Percentiles rank a stretch among this genome's conserved stretches.
Evolutionary conservation across 2,113 vertebrate species (phyloP).

Genomic region (Hucho hucho): DNA sequence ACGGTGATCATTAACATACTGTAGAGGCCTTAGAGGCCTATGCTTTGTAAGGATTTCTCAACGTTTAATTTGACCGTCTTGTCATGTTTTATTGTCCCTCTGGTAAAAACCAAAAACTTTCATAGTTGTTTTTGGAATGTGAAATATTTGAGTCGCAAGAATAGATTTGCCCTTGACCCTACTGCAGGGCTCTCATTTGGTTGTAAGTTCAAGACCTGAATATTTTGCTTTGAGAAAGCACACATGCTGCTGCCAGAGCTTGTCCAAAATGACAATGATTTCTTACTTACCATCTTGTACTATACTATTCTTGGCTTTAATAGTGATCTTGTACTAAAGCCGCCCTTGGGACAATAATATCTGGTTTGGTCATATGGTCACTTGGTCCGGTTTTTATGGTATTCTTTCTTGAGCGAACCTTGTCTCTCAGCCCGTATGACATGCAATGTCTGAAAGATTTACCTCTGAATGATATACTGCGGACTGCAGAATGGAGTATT

Average conservation of each 20-base stretch:
- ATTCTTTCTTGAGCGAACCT: neutral
- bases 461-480: slow-evolving; percentile 8
- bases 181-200: neutral
- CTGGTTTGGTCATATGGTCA: slow-evolving; percentile 1
- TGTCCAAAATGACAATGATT: slow-evolving; percentile 16
- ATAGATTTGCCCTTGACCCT: neutral
- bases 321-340: neutral
- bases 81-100: no score
- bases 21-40: no score
- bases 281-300: neutral
- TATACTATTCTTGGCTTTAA: neutral
- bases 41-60: no score
- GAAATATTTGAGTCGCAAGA: neutral
- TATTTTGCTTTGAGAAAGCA: neutral
- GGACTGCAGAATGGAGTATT: neutral
- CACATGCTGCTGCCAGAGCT: slow-evolving; percentile 10
- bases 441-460: slow-evolving; percentile 5
- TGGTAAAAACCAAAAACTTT: no score
- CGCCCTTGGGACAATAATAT: neutral
- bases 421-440: neutral
- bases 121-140: neutral
- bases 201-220: neutral
- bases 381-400: neutral
- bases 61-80: no score
- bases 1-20: no score